Base-by-base conservation (phyloP, 1,140 invertebrate genomes). In the Latrodectus geometricus region DNA sequence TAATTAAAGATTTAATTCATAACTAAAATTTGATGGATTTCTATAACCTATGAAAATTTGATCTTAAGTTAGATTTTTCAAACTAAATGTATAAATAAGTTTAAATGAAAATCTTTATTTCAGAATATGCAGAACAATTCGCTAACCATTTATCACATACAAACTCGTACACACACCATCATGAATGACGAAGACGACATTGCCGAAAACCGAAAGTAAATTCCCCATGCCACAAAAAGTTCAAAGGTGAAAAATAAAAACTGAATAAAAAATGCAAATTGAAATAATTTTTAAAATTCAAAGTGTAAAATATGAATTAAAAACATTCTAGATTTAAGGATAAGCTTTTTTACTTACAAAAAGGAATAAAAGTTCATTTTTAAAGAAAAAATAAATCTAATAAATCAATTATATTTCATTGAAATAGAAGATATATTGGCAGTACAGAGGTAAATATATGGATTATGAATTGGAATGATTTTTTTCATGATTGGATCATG, bases 151-250 rank as follows among this genome's bases (percentile, higher is more conserved):
- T 54, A 65, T 81, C 50, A 20, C 35, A 54, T 52, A 52, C 74
- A 68, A 21, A 81, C 20, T 35, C 50, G 49, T 70, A 72, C 68
- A 48, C 52, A 56, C 52, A 69, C 79, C 49, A 69, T 81, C 69
- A n/a, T 12, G n/a, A 48, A 61, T n/a, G 35, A 21, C 23, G 48
- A 81, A 52, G 9, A 81, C 49, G 79, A 23, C 23, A 81, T 81
- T 81, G 79, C 79, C 79, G 68, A 81, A 79, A 70, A 81, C 79
- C 79, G 79, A 81, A 81, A 81, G 66, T 72, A 54, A 81, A 81
- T n/a, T 81, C 35, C 23, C 52, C 3, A 72, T 54, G 50, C 50
- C 8, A 50, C 15, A 74, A 17, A 81, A 81, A 81, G 79, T 72
- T 81, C 79, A 81, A 81, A 81, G 79, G 79, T 49, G 20, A 49